These are phyloP conservation scores for Manis javanica DNA, from an alignment of 2,797 vertebrate genomes.

Conservation along the genomic window DNA sequence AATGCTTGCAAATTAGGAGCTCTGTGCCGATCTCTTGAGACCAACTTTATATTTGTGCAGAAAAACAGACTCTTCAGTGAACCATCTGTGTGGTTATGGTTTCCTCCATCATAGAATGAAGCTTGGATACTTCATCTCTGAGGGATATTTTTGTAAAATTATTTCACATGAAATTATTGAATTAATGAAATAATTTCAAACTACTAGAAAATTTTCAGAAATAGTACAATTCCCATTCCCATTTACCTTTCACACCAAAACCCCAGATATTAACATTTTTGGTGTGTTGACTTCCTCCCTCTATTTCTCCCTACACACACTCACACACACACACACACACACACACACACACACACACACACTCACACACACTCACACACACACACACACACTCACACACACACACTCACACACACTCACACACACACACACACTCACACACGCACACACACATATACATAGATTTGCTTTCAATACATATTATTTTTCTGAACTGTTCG, in stretches of 20 bases:
- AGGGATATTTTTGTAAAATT: slow-evolving; percentile 29
- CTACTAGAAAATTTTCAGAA: neutral
- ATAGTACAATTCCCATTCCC: neutral
- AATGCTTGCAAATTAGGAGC: neutral
- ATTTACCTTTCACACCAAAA: neutral
- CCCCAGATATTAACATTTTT: neutral
- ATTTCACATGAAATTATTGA: neutral
- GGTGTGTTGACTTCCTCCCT: neutral
- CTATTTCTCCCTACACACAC: neutral
- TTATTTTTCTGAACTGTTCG: slow-evolving; percentile 2
- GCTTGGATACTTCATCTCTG: neutral
- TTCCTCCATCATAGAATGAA: neutral
- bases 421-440: neutral
- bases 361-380: neutral
- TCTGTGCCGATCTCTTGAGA: neutral
- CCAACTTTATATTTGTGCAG: neutral
- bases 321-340: neutral
- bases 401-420: neutral
- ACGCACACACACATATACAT: no score
- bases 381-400: no score
- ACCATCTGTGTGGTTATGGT: neutral
- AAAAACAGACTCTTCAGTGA: neutral
- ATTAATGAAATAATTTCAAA: slow-evolving; percentile 42
- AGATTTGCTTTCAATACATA: neutral
- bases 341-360: neutral